A percentile compares a stretch with the other conserved stretches of the same genome.
phyloP scores from a whole-genome alignment of 2,113 vertebrate species.

The Brachyhypopomus occidentalis region DNA sequence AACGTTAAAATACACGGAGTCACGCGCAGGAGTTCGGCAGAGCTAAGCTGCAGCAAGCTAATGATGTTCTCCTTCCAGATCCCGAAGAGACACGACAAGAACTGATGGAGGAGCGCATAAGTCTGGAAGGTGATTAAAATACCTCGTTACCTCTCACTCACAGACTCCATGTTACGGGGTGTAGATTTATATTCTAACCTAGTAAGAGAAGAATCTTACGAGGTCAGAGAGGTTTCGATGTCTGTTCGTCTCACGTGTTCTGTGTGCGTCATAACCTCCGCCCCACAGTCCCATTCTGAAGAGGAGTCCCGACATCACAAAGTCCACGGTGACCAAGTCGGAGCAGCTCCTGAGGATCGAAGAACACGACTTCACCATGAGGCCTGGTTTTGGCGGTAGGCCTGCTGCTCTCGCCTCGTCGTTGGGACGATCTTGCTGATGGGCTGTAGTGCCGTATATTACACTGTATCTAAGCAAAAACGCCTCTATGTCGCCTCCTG shows the following conservation, averaged over 20 bases:
- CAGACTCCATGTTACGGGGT: constrained; percentile 38
- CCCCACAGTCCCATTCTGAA: constrained; percentile 78
- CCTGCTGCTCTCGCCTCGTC: neutral
- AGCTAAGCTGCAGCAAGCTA: neutral
- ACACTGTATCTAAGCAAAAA: no score
- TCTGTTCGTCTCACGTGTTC: neutral
- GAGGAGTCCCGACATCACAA: constrained; percentile 87
- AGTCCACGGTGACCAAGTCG: constrained; percentile 81
- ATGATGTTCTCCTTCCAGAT: constrained; percentile 52
- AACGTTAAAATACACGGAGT: neutral
- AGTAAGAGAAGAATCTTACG: neutral
- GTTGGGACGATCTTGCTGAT: neutral
- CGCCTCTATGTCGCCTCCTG: no score
- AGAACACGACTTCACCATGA: constrained; percentile 93
- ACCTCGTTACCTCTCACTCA: neutral
- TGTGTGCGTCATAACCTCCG: neutral
- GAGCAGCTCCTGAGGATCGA: constrained; percentile 90
- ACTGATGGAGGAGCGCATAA: constrained; percentile 64
- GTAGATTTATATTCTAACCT: neutral
- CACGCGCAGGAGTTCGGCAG: neutral
- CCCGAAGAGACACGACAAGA: constrained; percentile 69
- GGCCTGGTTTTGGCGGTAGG: constrained; percentile 94
- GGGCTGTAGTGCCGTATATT: no score
- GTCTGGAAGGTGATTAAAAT: constrained; percentile 74
- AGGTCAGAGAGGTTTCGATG: constrained; percentile 16